Conservation (phyloP, 92 coral and sea anemone genomes). For the Umimayanthus kanabou region DNA sequence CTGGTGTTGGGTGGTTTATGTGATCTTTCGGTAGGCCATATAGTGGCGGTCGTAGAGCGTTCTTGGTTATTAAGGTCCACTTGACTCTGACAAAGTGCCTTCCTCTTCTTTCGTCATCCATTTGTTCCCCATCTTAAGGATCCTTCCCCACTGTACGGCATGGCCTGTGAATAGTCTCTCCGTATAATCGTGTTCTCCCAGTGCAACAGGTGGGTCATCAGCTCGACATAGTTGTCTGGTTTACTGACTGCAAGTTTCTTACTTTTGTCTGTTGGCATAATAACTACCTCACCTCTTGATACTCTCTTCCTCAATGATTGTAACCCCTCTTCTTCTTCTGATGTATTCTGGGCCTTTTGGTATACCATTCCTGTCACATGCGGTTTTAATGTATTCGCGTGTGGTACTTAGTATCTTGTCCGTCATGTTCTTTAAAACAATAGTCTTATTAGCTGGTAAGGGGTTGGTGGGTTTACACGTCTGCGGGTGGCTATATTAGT, state of each 20-base stretch:
- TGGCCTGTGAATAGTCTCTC: conserved; percentile 12
- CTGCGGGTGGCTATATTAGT: neutral
- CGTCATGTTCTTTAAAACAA: neutral
- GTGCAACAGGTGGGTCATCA: neutral
- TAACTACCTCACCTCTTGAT: neutral
- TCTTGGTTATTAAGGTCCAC: neutral
- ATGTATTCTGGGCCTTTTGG: neutral
- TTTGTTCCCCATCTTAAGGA: neutral
- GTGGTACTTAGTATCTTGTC: neutral
- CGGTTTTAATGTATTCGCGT: neutral
- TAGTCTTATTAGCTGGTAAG: neutral
- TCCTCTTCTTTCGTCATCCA: neutral
- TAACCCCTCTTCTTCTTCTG: neutral
- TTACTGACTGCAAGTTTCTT: neutral
- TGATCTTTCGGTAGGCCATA: conserved; percentile 19
- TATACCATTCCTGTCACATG: neutral
- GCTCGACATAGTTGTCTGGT: conserved; percentile 7
- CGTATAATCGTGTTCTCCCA: neutral
- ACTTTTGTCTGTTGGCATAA: conserved; percentile 6
- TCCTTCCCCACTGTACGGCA: conserved; percentile 22
- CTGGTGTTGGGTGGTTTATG: neutral
- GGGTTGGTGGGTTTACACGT: neutral
- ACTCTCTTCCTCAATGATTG: neutral
- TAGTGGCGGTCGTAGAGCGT: neutral
- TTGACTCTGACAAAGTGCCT: neutral